Evolutionary conservation across 2,113 vertebrate genomes (phyloP), one percentile per base, ranked within the genome.

Genomic region (Otolemur garnettii): DNA sequence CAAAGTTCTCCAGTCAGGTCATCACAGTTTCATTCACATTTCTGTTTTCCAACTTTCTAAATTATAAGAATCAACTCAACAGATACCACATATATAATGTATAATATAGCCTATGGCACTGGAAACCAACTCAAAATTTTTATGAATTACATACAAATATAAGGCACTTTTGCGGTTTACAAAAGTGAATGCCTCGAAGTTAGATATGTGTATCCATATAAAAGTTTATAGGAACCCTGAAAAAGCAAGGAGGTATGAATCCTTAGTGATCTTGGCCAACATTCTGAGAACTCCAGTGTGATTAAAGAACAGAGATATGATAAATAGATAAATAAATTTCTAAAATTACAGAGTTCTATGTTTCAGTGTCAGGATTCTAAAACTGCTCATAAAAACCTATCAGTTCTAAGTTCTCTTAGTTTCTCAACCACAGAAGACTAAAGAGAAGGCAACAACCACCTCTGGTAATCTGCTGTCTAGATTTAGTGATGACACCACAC

Each of bases 101-200:
- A 92, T 18, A 88, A 24, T 26, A 84, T 38, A 91, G 69, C 87
- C 11, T 57, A 92, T 75, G 24, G 91, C 71, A 66, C 75, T 91
- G 69, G 78, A 17, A 74, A 94, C 82, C 53, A 59, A 71, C 53
- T 93, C 60, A 45, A 96, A 92, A 97, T 30, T 45, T 13, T 77
- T n/a, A 71, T 42, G 72, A 94, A 86, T 72, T 83, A 79, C 28
- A 80, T 45, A 35, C 59, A 80, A 91, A 75, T 53, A 69, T 97
- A 97, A 97, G 97, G 97, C 96, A 97, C 95, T 87, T 97, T 90
- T 72, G 93, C 94, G 97, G 96, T 93, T 95, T 97, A 97, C 83
- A 95, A 92, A 97, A 98, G 97, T 95, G 97, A 98, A 98, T 97
- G 96, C 96, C 97, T 98, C 89, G 75, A 96, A 94, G 93, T 96